Evolutionary conservation across 2,113 vertebrate genomes (phyloP).

Genomic region (Ophthalmolycus amberensis): DNA sequence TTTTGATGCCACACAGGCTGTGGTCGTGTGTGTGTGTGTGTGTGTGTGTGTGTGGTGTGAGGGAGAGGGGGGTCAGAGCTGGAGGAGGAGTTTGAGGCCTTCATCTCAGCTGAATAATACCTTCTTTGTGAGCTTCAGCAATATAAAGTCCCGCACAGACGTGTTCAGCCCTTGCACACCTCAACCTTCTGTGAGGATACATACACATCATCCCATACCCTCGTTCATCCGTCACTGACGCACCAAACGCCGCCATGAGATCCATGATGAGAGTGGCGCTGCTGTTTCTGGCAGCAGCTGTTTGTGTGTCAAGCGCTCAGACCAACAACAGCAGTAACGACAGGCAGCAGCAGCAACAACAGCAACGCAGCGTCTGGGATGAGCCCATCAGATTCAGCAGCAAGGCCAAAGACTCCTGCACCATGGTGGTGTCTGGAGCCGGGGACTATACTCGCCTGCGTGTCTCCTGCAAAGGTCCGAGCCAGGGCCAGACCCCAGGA

Average conservation of each 20-base stretch:
- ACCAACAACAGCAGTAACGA: slow-evolving; percentile 60
- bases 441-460: slow-evolving; percentile 83
- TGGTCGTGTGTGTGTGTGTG: slow-evolving; percentile 33
- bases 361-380: slow-evolving; percentile 77
- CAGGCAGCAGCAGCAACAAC: slow-evolving; percentile 43
- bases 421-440: slow-evolving; percentile 78
- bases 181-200: slow-evolving; percentile 28
- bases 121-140: slow-evolving; percentile 75
- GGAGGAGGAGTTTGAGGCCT: slow-evolving; percentile 44
- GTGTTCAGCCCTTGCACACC: slow-evolving; percentile 11
- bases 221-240: background rate
- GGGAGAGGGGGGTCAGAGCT: slow-evolving; percentile 13
- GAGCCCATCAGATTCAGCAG: slow-evolving; percentile 86
- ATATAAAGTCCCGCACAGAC: slow-evolving; percentile 74
- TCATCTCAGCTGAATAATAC: slow-evolving; percentile 72
- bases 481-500: slow-evolving; percentile 67
- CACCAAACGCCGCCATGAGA: slow-evolving; percentile 76
- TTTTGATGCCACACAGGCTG: slow-evolving; percentile 30
- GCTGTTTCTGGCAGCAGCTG: slow-evolving; percentile 71
- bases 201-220: slow-evolving; percentile 8
- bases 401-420: slow-evolving; percentile 85
- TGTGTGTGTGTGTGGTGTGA: slow-evolving; percentile 3
- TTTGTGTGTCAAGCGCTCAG: slow-evolving; percentile 77
- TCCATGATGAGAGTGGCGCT: slow-evolving; percentile 67
- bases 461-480: slow-evolving; percentile 83